Conservation (phyloP, 2,888 invertebrate genomes). For the Bugula neritina region DNA sequence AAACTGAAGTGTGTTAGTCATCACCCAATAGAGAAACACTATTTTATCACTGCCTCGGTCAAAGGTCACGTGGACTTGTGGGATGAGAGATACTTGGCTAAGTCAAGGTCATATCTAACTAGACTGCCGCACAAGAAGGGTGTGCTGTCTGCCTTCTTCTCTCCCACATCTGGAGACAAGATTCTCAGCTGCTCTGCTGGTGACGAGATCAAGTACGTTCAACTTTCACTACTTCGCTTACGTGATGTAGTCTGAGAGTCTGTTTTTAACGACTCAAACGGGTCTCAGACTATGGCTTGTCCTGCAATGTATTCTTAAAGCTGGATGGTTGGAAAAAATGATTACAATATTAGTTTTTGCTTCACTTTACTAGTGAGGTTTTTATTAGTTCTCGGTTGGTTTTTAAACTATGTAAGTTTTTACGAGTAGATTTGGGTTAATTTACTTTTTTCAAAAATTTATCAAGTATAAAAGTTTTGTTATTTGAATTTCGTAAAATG, state of each 20-base stretch:
- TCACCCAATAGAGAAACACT: constrained; percentile 48
- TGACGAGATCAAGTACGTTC: constrained; percentile 43
- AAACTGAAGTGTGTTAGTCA: constrained; percentile 47
- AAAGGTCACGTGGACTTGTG: constrained; percentile 40
- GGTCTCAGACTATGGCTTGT: too few species aligned
- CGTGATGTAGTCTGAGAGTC: not conserved
- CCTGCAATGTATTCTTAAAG: too few species aligned
- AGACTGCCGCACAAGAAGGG: constrained; percentile 36
- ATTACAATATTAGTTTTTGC: too few species aligned
- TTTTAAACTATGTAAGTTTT: too few species aligned
- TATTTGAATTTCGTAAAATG: too few species aligned
- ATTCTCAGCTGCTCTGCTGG: constrained; percentile 52
- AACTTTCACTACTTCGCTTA: not conserved
- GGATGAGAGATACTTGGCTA: constrained; percentile 47
- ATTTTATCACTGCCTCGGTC: constrained; percentile 49
- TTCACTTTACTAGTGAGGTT: too few species aligned
- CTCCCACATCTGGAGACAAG: constrained; percentile 52
- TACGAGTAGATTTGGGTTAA: too few species aligned
- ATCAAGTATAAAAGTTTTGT: too few species aligned
- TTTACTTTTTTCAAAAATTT: too few species aligned
- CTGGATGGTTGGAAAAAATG: too few species aligned
- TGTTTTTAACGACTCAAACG: too few species aligned
- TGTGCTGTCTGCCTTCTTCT: constrained; percentile 54
- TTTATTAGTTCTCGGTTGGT: too few species aligned
- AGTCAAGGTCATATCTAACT: constrained; percentile 36